Percentiles rank a stretch among this genome's conserved stretches.
phyloP scores from a whole-genome alignment of 2,113 vertebrate species.

The Burhinus bistriatus region DNA sequence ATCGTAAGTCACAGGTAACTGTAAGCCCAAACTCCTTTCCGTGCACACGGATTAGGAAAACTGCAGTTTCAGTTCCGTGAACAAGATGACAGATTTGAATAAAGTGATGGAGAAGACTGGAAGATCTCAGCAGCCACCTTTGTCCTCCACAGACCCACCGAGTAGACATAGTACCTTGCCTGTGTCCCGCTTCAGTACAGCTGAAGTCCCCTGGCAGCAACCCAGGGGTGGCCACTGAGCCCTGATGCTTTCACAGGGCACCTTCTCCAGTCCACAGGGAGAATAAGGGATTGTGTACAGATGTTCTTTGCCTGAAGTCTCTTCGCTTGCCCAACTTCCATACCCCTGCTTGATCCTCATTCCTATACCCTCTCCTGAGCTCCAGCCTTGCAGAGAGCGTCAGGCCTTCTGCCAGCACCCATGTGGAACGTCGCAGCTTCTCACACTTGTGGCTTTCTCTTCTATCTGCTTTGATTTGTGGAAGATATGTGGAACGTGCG shows the following conservation, averaged over 20 bases:
- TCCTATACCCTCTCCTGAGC: not conserved
- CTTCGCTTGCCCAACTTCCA: not conserved
- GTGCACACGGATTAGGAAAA: rapidly evolving
- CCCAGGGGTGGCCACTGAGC: not conserved
- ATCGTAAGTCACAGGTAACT: rapidly evolving
- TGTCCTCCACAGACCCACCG: not conserved
- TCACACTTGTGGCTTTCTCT: not conserved
- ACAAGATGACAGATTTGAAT: not conserved
- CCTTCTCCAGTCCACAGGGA: not conserved
- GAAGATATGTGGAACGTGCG: rapidly evolving
- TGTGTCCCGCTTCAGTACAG: not conserved
- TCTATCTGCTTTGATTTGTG: not conserved
- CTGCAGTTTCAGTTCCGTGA: not conserved
- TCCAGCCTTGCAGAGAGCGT: not conserved
- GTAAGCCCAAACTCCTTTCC: not conserved
- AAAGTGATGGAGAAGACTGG: not conserved
- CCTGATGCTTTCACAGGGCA: not conserved
- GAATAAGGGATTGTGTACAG: not conserved
- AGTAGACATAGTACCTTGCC: not conserved
- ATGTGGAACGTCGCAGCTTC: not conserved
- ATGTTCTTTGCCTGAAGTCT: not conserved
- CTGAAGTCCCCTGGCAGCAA: not conserved
- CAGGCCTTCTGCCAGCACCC: not conserved
- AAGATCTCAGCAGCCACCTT: not conserved
- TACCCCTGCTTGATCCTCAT: rapidly evolving